Base-by-base conservation (phyloP, 2,888 invertebrate genomes). In the Parnassius smintheus region DNA sequence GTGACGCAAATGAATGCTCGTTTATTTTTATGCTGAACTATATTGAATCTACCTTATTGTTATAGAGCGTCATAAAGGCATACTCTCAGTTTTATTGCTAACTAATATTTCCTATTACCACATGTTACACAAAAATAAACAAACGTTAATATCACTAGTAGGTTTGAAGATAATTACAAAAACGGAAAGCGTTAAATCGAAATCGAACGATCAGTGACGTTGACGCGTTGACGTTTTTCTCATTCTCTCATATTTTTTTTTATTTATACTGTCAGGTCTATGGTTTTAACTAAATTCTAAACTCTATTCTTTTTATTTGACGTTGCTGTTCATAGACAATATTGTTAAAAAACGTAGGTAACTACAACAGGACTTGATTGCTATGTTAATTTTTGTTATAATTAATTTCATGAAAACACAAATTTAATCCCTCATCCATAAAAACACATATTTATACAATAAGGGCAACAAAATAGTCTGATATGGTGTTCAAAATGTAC, bases 11-110 rank as follows among this genome's bases (percentile, higher is more conserved):
- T 75, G 70, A 68, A 68, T 75, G 70, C 66, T 68, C 70, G 81
- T 86, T 86, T 88, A 88, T 86, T 90, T 88, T 83, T 81, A 82
- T 75, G 78, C 68, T 69, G 25, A 55, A 71, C 73, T 66, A 61
- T 59, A 12, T 46, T 35, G 7, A 3, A 12, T 46, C 7, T 12
- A 85, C 85, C 82, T 83, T 77, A 70, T 64, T 35, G 57, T 66
- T 66, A 66, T 69, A 69, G 66, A 70, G 75, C 75, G 82, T 88
- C 86, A 88, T 89, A 81, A 86, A 82, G 81, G 75, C 88, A 89
- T 89, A 71, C 70, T 81, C 66, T 66, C 64, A 61, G 68, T 45
- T 70, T 70, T 72, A 42, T 45, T 67, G 56, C 62, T 65, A 52
- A 53, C 25, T 42, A 49, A 44, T 59, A 65, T 67, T 72, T 70